Conservation (phyloP, 2,113 vertebrate species). For the Micromys minutus region DNA sequence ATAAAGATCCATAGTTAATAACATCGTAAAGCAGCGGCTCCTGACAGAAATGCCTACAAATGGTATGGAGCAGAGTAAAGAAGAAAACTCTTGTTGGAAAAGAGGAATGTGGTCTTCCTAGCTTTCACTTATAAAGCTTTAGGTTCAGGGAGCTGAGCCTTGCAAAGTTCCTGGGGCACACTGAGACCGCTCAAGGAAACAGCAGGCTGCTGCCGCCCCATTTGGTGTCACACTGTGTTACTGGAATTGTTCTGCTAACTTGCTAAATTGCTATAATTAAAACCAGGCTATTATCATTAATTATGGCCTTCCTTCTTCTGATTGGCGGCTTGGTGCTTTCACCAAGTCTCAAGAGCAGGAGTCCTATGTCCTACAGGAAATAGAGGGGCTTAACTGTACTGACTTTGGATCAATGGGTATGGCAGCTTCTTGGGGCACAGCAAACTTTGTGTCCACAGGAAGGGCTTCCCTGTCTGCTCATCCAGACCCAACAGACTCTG, state of each 20-base stretch:
- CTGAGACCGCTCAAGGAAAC: constrained; percentile 44
- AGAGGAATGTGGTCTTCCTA: background rate
- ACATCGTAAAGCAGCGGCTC: background rate
- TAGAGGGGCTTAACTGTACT: background rate
- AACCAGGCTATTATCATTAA: constrained; percentile 79
- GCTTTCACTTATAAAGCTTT: background rate
- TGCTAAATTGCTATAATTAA: constrained; percentile 81
- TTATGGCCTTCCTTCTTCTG: constrained; percentile 75
- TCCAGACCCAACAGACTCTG: constrained; percentile 51
- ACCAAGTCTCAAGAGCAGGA: constrained; percentile 68
- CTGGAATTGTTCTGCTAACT: constrained; percentile 82
- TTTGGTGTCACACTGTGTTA: constrained; percentile 52
- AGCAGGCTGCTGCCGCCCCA: constrained; percentile 56
- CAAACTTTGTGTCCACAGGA: background rate
- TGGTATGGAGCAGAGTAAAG: background rate
- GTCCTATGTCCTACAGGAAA: constrained; percentile 54
- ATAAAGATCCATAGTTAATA: background rate
- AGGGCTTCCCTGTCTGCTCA: background rate
- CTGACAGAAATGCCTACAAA: background rate
- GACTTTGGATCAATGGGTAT: constrained; percentile 32
- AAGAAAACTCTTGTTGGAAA: background rate
- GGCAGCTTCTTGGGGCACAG: background rate
- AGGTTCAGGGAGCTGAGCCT: constrained; percentile 25
- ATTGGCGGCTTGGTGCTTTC: constrained; percentile 75
- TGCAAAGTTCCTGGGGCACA: constrained; percentile 60